phyloP scores from a whole-genome alignment of 2,113 vertebrate species.

The Tichodroma muraria region DNA sequence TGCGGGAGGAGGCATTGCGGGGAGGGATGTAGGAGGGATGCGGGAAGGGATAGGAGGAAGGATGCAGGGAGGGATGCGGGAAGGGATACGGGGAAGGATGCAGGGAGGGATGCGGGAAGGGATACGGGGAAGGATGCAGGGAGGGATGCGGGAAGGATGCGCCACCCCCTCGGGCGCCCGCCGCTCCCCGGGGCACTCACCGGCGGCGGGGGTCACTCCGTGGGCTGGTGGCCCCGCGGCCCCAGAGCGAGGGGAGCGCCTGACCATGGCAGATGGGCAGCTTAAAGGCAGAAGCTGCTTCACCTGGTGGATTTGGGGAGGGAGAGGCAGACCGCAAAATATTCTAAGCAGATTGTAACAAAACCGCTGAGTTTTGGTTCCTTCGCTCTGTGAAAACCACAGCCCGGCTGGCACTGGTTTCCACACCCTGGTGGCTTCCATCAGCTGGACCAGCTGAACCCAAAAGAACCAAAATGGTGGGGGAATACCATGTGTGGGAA shows the following conservation, averaged over 20 bases:
- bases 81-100: accelerated
- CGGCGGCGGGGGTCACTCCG: neutral
- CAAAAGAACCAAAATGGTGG: neutral
- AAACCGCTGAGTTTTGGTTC: neutral
- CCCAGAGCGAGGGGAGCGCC: neutral
- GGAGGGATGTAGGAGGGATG: accelerated
- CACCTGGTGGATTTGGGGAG: neutral
- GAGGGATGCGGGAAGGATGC: neutral
- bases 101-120: accelerated
- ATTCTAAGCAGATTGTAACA: neutral
- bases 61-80: accelerated
- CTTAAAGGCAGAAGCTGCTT: neutral
- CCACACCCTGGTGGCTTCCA: neutral
- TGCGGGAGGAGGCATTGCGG: too few relatives aligned
- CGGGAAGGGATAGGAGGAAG: accelerated
- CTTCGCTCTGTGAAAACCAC: neutral
- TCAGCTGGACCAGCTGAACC: neutral
- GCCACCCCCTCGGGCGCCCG: neutral
- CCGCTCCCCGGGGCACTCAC: neutral
- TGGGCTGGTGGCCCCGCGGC: neutral
- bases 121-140: too few relatives aligned
- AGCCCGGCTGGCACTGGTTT: neutral
- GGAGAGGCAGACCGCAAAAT: neutral
- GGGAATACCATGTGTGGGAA: neutral
- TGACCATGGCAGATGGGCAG: neutral